Evolutionary conservation across 2,888 invertebrate species (phyloP), one percentile per base, ranked within the genome.

Genomic region (Diplolepis rosae): DNA sequence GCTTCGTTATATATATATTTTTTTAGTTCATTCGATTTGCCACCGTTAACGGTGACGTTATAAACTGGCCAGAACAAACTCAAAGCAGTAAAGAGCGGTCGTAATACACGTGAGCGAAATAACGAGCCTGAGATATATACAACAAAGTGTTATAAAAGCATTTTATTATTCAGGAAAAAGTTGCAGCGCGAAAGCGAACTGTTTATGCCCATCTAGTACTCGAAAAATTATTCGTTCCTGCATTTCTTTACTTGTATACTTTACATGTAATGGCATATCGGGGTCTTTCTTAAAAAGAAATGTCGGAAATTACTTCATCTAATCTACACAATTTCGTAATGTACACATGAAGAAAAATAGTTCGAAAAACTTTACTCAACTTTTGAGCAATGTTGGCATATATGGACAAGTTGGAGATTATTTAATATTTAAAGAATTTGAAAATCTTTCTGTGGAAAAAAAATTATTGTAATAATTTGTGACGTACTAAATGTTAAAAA

Each of bases 91-190:
- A 85, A 85, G 79, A 76, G 69, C 66, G 71, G 72, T 82, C 82
- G 79, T 85, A 83, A 82, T 79, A 77, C 73, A 75, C 72, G 70
- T 66, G 70, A 71, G 70, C 69, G 72, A 70, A 69, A 72, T 79
- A 79, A 78, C 82, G 71, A 78, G 74, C 30, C 72, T 68, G 73
- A 71, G 72, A 65, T 66, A 65, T 72, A 73, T 72, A 65, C 73
- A 76, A 79, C 78, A 81, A 80, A 80, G 76, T 78, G 83, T 83
- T 81, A 81, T 83, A 84, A 84, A 85, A 83, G 78, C 77, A 82
- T 83, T 84, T 85, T 85, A 85, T 85, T 79, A 81, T 80, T 71
- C 76, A 65, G 72, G 76, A 73, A 72, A 82, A 83, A 79, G 76
- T 76, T 75, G 74, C 72, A 75, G 72, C 9, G 27, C 18, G 66